Base-by-base conservation (phyloP, 1,140 invertebrate genomes). In the Bombus huntii region DNA sequence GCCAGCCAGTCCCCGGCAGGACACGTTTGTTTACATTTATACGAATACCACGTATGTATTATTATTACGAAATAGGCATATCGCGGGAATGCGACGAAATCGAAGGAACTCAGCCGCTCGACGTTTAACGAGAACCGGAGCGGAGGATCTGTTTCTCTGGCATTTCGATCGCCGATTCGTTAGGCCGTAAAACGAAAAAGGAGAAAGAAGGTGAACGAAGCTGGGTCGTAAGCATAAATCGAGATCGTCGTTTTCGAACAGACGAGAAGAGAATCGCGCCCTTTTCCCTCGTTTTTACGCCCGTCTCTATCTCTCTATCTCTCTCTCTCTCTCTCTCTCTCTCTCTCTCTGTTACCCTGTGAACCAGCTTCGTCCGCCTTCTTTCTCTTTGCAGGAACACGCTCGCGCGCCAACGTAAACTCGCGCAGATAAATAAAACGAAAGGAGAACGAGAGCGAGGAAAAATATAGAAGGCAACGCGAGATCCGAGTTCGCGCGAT, bases 21-120 rank as follows among this genome's bases (percentile, higher is more conserved):
- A 66, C 28, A 59, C 65, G 28, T 83, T 83, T 83, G 78, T 86
- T 75, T 86, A 82, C 71, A 82, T 82, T 76, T 83, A 76, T 86
- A 86, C 75, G 81, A 74, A 82, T 37, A 82, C 68, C 53, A 74
- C 68, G 59, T n/a, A 62, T 18, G 79, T n/a, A 44, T 81, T 65
- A 80, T 73, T 83, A 77, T n/a, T n/a, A 34, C 47, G 53, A 47
- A 47, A 87, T 68, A 89, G 76, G 78, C 42, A 77, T 70, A 47
- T 34, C 5, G 71, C 77, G 73, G 18, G 57, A 53, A 74, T 66
- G 70, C 70, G 70, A 72, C 53, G 68, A 83, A 81, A 73, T 31
- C 62, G 72, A 44, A 10, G 31, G 77, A 65, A 62, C 75, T 77
- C 37, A 25, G 22, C 31, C n/a, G n/a, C 18, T 31, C 18, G 28